These are phyloP conservation scores for Pomatorhinus ruficollis DNA, from an alignment of 2,113 vertebrate species.

Conservation along the genomic window DNA sequence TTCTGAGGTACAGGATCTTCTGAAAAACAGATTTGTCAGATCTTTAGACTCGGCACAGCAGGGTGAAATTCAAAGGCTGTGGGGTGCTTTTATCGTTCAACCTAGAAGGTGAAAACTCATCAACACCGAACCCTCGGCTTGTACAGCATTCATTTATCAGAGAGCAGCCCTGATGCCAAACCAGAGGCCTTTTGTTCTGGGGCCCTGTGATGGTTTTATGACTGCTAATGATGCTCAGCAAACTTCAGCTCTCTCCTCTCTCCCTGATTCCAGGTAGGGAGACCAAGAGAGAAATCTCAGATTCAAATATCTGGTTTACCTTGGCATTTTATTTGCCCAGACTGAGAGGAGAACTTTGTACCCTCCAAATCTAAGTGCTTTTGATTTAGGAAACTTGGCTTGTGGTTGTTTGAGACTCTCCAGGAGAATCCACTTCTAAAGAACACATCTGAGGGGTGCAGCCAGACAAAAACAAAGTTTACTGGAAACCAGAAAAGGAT, in stretches of 20 bases:
- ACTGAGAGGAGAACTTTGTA: not conserved
- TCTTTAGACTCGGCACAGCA: not conserved
- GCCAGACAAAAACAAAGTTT: not conserved
- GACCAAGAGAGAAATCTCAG: not conserved
- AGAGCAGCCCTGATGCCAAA: not conserved
- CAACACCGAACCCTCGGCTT: not conserved
- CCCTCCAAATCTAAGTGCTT: not conserved
- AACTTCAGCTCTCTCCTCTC: not conserved
- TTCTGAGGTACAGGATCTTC: not conserved
- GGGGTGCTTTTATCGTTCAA: not conserved
- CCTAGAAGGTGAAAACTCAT: conserved; percentile 8
- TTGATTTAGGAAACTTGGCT: not conserved
- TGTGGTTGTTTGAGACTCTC: not conserved
- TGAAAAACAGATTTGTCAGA: not conserved
- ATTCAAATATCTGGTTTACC: not conserved
- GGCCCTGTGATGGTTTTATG: not conserved
- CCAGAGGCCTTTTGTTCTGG: not conserved
- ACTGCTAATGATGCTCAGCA: not conserved
- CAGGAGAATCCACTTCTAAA: not conserved
- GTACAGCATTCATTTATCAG: not conserved
- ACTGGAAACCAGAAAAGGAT: not conserved
- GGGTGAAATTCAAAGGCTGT: not conserved
- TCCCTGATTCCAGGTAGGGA: not conserved
- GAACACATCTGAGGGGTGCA: not conserved
- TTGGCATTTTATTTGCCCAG: not conserved